Percentiles rank a stretch among this genome's conserved stretches.
These are phyloP conservation scores for Ctenopoma multispine DNA, from an alignment of 2,797 vertebrate genomes.

Conservation along the genomic window DNA sequence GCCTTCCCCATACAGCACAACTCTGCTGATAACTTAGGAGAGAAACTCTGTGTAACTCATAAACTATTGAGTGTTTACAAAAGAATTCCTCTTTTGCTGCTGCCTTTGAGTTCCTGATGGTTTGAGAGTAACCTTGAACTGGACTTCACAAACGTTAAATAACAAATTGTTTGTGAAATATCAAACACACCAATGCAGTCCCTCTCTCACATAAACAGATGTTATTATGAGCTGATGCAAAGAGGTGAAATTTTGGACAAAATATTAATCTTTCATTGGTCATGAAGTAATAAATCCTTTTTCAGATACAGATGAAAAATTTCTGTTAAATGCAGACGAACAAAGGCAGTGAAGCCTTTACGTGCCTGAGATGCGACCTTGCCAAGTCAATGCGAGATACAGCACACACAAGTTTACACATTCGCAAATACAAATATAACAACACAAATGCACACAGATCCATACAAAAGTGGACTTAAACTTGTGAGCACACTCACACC, in stretches of 20 bases:
- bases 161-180: conserved; percentile 63
- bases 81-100: conserved; percentile 30
- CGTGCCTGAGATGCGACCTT: conserved; percentile 64
- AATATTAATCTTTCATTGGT: conserved; percentile 6
- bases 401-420: conserved; percentile 2
- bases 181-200: conserved; percentile 37
- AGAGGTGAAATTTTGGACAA: conserved; percentile 37
- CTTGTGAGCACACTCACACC: conserved; percentile 33
- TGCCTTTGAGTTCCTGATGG: conserved; percentile 45
- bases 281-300: conserved; percentile 39
- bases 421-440: conserved; percentile 15
- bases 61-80: conserved; percentile 55
- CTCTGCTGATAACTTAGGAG: conserved; percentile 37
- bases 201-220: conserved; percentile 38
- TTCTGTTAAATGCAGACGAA: conserved; percentile 46
- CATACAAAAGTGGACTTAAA: conserved; percentile 8
- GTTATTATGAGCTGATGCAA: conserved; percentile 52
- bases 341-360: conserved; percentile 38
- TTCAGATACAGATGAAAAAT: conserved; percentile 15
- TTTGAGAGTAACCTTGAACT: conserved; percentile 55
- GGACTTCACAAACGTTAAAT: conserved; percentile 62
- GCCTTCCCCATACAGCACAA: conserved; percentile 16
- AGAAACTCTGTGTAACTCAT: conserved; percentile 36
- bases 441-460: conserved; percentile 22
- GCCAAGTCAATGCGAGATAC: conserved; percentile 21